Base-by-base conservation (phyloP, 2,113 vertebrate species). In the Stigmatopora argus region DNA sequence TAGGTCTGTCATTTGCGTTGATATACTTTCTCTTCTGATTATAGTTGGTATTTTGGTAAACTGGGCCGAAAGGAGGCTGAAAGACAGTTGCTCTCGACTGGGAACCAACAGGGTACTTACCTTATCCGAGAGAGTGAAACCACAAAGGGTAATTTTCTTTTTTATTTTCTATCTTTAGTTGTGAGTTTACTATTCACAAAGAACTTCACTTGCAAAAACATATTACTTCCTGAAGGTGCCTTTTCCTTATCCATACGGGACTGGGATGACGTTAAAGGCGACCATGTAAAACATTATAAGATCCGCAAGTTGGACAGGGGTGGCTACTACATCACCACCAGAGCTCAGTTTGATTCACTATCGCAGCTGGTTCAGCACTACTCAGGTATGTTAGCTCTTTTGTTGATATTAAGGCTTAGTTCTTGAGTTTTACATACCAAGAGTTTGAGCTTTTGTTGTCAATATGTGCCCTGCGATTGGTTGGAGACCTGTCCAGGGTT, bases 211-310 rank as follows among this genome's bases (percentile, higher is more conserved):
- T 5, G 38, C 3, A 12, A 55, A 55, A 51, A 8, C 2, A 8
- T 10, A 15, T 21, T 47, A 57, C 31, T 64, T 57, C 35, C 15
- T 35, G 77, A 65, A 99, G 96, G 96, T 90, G 95, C 96, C 89
- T 99, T 94, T 90, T 99, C 96, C 75, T 86, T 99, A 83, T 99
- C 96, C 69, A 96, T 99, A 84, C 93, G 95, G 67, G 96, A 99
- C 80, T 98, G 96, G 95, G 96, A 99, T 65, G 94, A 97, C 71
- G 93, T 93, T 83, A 98, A 98, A 83, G 94, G 95, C 23, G 96
- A 99, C 79, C 95, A 99, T 7, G 96, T 98, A 78, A 99, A 99
- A 81, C 96, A 99, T 90, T 99, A 99, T 87, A 99, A 98, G 90
- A 98, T 99, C 76, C 94, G 96, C 48, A 98, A 98, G 81, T 93